Percentiles rank a stretch among this genome's conserved stretches.
These are phyloP conservation scores for Cheirogaleus major DNA, from an alignment of 2,797 vertebrate species.

Conservation along the genomic window DNA sequence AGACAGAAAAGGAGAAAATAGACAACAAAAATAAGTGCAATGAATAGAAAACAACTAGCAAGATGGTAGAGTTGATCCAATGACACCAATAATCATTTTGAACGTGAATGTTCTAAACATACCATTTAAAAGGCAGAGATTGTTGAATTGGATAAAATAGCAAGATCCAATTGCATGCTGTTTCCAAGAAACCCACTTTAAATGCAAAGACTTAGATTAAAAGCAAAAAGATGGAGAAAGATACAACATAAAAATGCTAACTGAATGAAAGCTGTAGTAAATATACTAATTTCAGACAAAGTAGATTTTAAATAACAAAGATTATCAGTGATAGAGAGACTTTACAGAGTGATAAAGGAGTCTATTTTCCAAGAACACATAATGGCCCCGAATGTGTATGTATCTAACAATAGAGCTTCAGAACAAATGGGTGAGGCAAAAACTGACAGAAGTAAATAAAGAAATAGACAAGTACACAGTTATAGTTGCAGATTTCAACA, in stretches of 20 bases:
- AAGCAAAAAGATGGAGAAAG: neutral
- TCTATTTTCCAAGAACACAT: neutral
- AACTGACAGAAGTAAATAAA: neutral
- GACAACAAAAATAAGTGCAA: neutral
- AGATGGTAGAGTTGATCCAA: neutral
- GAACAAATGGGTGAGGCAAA: neutral
- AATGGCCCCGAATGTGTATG: neutral
- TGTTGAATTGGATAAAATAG: neutral
- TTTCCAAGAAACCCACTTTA: neutral
- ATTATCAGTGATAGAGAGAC: neutral
- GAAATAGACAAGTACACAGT: neutral
- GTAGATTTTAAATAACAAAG: neutral
- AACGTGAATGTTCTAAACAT: neutral
- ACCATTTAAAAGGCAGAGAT: neutral
- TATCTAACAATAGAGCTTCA: neutral
- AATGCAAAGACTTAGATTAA: neutral
- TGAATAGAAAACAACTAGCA: neutral
- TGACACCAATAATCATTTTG: neutral
- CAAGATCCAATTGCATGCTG: neutral
- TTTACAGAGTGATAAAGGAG: neutral
- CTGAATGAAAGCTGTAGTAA: neutral
- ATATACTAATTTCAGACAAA: neutral
- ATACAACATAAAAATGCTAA: neutral
- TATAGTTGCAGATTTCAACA: neutral
- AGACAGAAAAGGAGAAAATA: neutral